Conservation (phyloP, 2,113 vertebrate species). For the Sphyrna mokarran region DNA sequence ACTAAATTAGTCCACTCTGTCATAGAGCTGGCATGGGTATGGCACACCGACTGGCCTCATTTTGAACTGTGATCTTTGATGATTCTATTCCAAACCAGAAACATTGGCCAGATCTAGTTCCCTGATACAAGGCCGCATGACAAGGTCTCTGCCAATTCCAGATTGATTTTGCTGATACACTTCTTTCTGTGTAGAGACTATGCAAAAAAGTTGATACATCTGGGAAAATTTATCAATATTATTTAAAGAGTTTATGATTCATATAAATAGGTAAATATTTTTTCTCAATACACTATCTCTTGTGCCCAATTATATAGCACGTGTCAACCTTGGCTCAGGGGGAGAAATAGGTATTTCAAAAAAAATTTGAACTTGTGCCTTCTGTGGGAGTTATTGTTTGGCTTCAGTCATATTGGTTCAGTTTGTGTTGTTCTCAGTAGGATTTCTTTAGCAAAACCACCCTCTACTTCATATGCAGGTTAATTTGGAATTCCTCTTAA, state of each 20-base stretch:
- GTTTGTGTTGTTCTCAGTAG: background rate
- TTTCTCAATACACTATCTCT: background rate
- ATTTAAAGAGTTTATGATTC: background rate
- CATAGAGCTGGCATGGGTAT: background rate
- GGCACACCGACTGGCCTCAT: background rate
- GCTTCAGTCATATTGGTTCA: background rate
- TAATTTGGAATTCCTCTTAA: background rate
- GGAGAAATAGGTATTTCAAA: background rate
- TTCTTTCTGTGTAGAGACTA: background rate
- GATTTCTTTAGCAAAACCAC: background rate
- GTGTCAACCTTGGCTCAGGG: background rate
- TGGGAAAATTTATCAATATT: background rate
- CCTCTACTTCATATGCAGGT: background rate
- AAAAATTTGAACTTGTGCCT: background rate
- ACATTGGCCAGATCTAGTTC: background rate
- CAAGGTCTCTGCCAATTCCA: background rate
- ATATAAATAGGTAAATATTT: background rate
- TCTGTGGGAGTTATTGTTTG: background rate
- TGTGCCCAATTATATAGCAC: background rate
- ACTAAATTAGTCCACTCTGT: background rate
- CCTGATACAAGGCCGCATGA: background rate
- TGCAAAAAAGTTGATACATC: background rate
- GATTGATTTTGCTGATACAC: background rate
- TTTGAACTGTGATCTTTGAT: background rate
- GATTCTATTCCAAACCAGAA: background rate